Evolutionary conservation across 1,140 invertebrate genomes (phyloP).

Genomic region (Oryctes rhinoceros): DNA sequence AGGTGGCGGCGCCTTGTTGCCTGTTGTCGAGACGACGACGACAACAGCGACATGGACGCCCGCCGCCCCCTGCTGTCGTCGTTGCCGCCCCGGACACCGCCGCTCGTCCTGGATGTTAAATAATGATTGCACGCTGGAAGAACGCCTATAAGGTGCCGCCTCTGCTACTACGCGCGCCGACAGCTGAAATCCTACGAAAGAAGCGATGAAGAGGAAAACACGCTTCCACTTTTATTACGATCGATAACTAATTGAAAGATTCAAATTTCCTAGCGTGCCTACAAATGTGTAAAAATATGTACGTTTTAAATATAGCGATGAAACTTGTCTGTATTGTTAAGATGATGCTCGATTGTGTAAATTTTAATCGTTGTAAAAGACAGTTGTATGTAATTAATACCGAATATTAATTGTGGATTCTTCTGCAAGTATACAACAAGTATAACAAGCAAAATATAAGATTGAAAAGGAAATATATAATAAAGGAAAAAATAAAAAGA

Average conservation of each 20-base stretch:
- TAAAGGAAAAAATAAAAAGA: no score
- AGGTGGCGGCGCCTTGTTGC: constrained; percentile 52
- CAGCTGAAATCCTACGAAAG: constrained; percentile 38
- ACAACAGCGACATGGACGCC: constrained; percentile 20
- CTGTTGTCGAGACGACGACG: constrained; percentile 39
- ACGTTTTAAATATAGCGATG: no score
- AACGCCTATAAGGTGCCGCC: constrained; percentile 20
- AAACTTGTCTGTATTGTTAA: no score
- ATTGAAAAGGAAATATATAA: no score
- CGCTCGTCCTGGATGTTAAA: constrained; percentile 39
- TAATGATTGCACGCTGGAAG: constrained; percentile 40
- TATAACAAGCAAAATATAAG: no score
- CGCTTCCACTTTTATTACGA: constrained; percentile 2
- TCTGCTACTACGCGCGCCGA: constrained; percentile 25
- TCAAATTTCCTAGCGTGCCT: not conserved
- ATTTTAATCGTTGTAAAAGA: no score
- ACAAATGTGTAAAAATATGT: no score
- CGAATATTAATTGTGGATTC: not conserved
- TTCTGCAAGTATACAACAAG: not conserved
- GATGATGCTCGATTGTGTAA: no score
- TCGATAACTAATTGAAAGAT: constrained; percentile 31
- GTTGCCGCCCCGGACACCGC: constrained; percentile 24
- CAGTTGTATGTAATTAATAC: no score
- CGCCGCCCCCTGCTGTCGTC: constrained; percentile 38
- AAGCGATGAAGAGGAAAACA: constrained; percentile 18